These are phyloP conservation scores for Hippopotamus amphibius DNA, from an alignment of 2,113 vertebrate genomes.

Conservation along the genomic window DNA sequence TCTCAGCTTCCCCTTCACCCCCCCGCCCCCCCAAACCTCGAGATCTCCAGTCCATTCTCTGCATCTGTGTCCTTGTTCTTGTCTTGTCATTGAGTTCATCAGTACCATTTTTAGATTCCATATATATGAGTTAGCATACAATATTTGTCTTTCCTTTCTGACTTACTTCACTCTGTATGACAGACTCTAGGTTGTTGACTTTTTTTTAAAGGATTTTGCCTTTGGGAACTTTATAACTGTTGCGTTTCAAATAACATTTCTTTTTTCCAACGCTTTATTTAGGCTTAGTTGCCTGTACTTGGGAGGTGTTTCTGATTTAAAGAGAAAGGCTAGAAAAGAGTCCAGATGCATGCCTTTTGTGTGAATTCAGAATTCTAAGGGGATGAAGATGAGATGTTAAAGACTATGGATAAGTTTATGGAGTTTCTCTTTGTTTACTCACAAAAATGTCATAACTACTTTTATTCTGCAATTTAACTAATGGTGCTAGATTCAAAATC, in stretches of 20 bases:
- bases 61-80: too few species aligned
- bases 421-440: not conserved
- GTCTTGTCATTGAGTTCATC: too few species aligned
- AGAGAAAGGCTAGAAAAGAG: not conserved
- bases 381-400: not conserved
- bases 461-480: not conserved
- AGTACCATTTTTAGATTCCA: too few species aligned
- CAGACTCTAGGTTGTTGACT: not conserved
- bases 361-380: not conserved
- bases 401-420: not conserved
- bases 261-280: not conserved
- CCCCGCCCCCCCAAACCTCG: too few species aligned
- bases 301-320: not conserved
- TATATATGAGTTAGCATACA: too few species aligned
- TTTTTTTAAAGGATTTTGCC: slow-evolving; percentile 46
- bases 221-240: not conserved
- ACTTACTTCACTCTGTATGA: too few species aligned
- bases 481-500: not conserved
- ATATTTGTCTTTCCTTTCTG: too few species aligned
- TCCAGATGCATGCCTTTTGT: not conserved
- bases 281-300: not conserved
- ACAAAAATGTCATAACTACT: not conserved
- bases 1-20: too few species aligned
- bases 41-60: too few species aligned
- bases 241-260: not conserved